Percentiles rank a stretch among this genome's conserved stretches.
Evolutionary conservation across 2,888 invertebrate genomes (phyloP).

Genomic region (Lasius platythorax): DNA sequence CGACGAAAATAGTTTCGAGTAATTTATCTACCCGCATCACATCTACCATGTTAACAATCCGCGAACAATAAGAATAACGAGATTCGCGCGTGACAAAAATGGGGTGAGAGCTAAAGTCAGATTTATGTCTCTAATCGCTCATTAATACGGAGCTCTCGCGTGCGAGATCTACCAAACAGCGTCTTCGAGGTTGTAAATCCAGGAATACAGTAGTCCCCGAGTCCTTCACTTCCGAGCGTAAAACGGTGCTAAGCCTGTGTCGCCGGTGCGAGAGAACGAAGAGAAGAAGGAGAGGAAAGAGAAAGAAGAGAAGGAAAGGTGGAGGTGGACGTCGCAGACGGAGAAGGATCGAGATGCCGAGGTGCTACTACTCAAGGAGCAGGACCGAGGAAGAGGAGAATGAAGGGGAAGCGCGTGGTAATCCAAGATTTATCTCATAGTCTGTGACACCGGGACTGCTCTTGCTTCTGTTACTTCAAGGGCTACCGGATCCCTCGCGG

Average conservation of each 20-base stretch:
- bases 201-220: conserved; percentile 70
- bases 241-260: conserved; percentile 80
- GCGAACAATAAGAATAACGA: conserved; percentile 12
- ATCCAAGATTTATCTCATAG: conserved; percentile 85
- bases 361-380: conserved; percentile 66
- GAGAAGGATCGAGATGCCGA: conserved; percentile 67
- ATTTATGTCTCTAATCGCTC: conserved; percentile 52
- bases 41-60: conserved; percentile 10
- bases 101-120: not conserved
- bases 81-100: conserved; percentile 13
- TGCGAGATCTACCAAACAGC: conserved; percentile 45
- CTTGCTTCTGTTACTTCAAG: conserved; percentile 72
- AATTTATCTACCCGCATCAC: not conserved
- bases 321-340: conserved; percentile 36
- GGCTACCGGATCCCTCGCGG: conserved; percentile 73
- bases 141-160: conserved; percentile 18
- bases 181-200: conserved; percentile 53
- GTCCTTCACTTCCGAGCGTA: conserved; percentile 74
- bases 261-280: conserved; percentile 60
- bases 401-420: conserved; percentile 77
- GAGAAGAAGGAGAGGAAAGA: conserved; percentile 44
- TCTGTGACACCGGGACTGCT: conserved; percentile 76
- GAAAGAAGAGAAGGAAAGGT: conserved; percentile 41
- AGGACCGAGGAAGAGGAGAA: conserved; percentile 63
- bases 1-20: conserved; percentile 17